Evolutionary conservation across 23 tunicate species (phyloP).

Genomic region (Ascidia mentula): DNA sequence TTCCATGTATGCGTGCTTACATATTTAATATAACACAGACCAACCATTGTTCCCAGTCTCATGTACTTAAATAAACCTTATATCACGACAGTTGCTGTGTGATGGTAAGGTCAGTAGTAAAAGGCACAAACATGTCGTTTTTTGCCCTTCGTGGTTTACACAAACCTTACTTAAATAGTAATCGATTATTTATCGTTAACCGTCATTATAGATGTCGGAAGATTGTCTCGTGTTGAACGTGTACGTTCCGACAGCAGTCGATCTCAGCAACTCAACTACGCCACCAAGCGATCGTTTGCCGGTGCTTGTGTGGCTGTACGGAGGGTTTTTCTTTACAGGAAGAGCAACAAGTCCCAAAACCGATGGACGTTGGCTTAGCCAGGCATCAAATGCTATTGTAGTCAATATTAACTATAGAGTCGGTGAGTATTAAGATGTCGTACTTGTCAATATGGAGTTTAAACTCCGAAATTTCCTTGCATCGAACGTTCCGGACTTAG

Average conservation of each 20-base stretch:
- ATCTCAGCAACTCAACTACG: constrained; percentile 23
- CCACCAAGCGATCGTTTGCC: constrained; percentile 39
- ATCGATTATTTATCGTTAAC: too few species aligned
- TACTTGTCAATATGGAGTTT: too few species aligned
- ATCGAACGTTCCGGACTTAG: not conserved
- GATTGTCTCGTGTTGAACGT: constrained; percentile 49
- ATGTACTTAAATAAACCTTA: too few species aligned
- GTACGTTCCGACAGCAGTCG: constrained; percentile 28
- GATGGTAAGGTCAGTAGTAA: not conserved
- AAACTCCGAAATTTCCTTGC: not conserved
- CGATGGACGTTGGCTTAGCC: constrained; percentile 24
- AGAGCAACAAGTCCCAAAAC: constrained; percentile 18
- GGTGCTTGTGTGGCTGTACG: constrained; percentile 47
- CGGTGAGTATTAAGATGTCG: constrained; percentile 45
- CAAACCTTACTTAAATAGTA: too few species aligned
- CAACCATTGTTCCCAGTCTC: too few species aligned
- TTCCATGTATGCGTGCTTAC: too few species aligned
- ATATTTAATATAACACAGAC: too few species aligned
- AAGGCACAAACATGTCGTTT: not conserved
- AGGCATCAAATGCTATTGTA: constrained; percentile 28
- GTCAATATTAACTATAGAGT: constrained; percentile 48
- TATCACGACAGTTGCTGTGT: too few species aligned
- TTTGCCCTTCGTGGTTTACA: not conserved
- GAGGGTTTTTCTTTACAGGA: constrained; percentile 47
- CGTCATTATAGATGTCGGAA: constrained; percentile 24